Evolutionary conservation across 2,888 invertebrate species (phyloP).

Genomic region (Pachymerium ferrugineum): DNA sequence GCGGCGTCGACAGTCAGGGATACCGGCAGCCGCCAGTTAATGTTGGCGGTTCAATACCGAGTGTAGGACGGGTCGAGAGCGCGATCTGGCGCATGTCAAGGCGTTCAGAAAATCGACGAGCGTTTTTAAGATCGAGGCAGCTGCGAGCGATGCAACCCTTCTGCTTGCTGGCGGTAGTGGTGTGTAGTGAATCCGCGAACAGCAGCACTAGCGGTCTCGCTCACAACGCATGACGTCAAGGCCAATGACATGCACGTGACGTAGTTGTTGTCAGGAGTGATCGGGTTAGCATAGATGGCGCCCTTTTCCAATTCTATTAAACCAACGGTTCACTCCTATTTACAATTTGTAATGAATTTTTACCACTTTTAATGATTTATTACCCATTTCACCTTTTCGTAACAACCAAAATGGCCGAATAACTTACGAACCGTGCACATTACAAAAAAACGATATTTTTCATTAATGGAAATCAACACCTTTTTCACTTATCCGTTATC

Average conservation of each 20-base stretch:
- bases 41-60: neutral
- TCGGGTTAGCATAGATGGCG: neutral
- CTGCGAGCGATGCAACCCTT: neutral
- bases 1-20: neutral
- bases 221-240: constrained; percentile 12
- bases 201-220: neutral
- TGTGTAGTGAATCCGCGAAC: neutral
- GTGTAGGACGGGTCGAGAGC: neutral
- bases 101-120: neutral
- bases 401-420: too few relatives aligned
- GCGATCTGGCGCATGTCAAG: neutral
- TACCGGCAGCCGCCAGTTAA: neutral
- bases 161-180: neutral
- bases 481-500: too few relatives aligned
- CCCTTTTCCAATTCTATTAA: neutral
- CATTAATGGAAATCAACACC: too few relatives aligned
- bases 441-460: too few relatives aligned
- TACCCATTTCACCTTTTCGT: too few relatives aligned
- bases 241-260: constrained; percentile 23
- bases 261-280: neutral
- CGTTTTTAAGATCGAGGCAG: neutral
- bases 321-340: too few relatives aligned
- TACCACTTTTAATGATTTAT: too few relatives aligned
- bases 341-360: too few relatives aligned
- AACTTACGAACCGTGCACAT: too few relatives aligned